Evolutionary conservation across 2,888 invertebrate genomes (phyloP).

Genomic region (Cordylochernes scorpioides): DNA sequence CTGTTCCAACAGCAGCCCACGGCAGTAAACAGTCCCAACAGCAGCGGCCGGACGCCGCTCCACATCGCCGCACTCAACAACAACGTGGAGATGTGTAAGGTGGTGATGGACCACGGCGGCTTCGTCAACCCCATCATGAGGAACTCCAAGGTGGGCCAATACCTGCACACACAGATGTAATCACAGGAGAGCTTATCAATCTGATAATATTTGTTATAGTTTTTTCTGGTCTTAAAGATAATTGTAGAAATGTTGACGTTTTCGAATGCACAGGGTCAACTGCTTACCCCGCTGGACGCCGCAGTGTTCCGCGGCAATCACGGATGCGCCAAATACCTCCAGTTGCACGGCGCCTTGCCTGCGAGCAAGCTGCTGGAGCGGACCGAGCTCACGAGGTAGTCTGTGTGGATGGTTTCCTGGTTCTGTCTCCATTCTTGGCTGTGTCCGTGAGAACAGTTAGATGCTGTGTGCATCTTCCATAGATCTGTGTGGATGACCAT

Average conservation of each 20-base stretch:
- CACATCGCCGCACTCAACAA: conserved; percentile 84
- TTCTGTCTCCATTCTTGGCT: no score
- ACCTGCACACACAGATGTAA: neutral
- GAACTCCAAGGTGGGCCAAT: conserved; percentile 32
- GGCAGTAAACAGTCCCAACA: conserved; percentile 53
- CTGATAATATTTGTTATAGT: neutral
- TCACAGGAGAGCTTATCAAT: neutral
- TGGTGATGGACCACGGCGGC: conserved; percentile 29
- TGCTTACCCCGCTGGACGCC: conserved; percentile 70
- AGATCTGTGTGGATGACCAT: neutral
- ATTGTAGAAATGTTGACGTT: no score
- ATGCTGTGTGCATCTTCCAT: no score
- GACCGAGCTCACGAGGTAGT: conserved; percentile 9
- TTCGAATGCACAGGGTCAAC: conserved; percentile 31
- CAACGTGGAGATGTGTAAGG: conserved; percentile 70
- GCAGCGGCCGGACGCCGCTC: conserved; percentile 68
- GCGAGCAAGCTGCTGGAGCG: conserved; percentile 34
- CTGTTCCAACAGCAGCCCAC: conserved; percentile 52
- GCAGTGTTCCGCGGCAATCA: conserved; percentile 58
- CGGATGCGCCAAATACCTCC: conserved; percentile 71
- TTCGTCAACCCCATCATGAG: conserved; percentile 57
- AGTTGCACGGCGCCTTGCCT: conserved; percentile 62
- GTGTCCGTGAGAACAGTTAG: no score
- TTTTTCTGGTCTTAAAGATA: conserved; percentile 1
- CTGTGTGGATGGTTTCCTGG: no score